Base-by-base conservation (phyloP, 2,888 invertebrate species). In the Callyntrura sp. region DNA sequence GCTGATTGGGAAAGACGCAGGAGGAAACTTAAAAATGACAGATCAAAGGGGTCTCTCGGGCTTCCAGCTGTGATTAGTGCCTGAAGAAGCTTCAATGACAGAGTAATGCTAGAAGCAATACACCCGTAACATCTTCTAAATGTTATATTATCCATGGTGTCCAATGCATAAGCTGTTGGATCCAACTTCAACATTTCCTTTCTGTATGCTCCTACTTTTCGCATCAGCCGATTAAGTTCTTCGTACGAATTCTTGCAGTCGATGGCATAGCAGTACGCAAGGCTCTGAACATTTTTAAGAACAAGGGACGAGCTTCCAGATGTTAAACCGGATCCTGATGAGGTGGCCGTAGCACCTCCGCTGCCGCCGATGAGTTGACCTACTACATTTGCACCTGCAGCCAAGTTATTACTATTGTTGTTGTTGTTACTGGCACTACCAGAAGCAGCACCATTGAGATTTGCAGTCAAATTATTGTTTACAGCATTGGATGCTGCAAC, bases 181-280 rank as follows among this genome's bases (percentile, higher is more conserved):
- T 93, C 93, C 55, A 92, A 55, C 85, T 92, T 93, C 57, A 92
- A 79, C 93, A 92, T 93, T 88, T 91, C 93, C 48, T 91, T 92
- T 81, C 91, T 85, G 62, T 90, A 94, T 14, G 90, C 93, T 70
- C 87, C 93, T 78, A 88, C 93, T 91, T 90, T 94, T 94, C 96
- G 95, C 88, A 96, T 95, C 62, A 96, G 95, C 93, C 96, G 95
- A 93, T 96, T 98, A 0, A 99, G 96, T 94, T 99, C 99, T 94
- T 99, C 99, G 94, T 99, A 99, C 8, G 98, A 97, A 5, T 97
- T 97, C 94, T 98, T 98, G 94, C 98, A 99, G 94, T 99, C 99
- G 73, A 97, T 97, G 94, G 98, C 98, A 95, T 99, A 99, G 94
- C 98, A 98, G 94, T 98, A 98, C 1, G 99, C 99, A 60, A 99